Evolutionary conservation across 2,797 vertebrate species (phyloP).

Genomic region (Buceros bicornis): DNA sequence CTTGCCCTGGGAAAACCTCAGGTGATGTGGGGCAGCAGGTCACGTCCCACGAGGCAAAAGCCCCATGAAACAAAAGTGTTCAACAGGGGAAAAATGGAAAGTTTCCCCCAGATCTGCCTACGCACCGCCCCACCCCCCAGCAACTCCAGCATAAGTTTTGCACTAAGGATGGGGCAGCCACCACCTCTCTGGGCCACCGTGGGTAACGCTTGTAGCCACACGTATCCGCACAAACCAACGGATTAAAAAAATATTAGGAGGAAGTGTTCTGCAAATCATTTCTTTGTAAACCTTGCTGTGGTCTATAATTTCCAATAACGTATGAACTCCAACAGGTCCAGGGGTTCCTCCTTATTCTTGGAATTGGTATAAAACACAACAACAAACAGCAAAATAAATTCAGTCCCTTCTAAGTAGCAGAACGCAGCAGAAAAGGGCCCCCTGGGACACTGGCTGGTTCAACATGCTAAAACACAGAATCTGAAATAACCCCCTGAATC

Average conservation of each 20-base stretch:
- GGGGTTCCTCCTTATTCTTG: not conserved
- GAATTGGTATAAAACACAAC: not conserved
- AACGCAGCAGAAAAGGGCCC: not conserved
- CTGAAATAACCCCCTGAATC: not conserved
- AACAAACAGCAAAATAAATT: not conserved
- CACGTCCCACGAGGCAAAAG: not conserved
- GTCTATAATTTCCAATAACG: not conserved
- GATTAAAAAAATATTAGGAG: not conserved
- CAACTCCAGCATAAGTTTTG: not conserved
- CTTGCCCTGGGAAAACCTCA: not conserved
- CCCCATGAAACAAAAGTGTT: not conserved
- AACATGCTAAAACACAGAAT: not conserved
- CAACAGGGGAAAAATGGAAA: not conserved
- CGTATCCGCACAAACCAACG: not conserved
- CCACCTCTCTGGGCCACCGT: no score
- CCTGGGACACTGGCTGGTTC: not conserved
- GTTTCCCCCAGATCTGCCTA: not conserved
- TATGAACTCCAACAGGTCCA: not conserved
- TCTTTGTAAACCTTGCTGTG: not conserved
- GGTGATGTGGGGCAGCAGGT: not conserved
- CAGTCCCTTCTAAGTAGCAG: not conserved
- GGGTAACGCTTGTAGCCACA: no score
- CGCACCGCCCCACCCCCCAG: no score
- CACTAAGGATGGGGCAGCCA: not conserved
- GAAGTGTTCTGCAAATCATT: not conserved